Conservation (phyloP, 2,113 vertebrate genomes). For the Apaloderma vittatum region DNA sequence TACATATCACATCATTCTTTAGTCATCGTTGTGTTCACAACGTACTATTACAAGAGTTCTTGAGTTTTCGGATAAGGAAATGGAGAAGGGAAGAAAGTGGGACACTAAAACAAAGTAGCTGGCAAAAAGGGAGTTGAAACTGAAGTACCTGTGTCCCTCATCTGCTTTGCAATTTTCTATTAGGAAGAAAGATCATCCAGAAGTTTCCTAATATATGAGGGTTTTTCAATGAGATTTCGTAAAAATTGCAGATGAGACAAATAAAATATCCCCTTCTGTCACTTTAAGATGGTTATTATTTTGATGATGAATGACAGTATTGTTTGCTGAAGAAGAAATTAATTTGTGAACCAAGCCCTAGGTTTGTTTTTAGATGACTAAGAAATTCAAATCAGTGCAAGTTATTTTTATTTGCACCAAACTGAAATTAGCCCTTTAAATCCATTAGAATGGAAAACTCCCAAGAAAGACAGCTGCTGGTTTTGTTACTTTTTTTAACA, state of each 20-base stretch:
- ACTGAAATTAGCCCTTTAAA: not conserved
- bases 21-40: not conserved
- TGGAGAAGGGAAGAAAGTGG: not conserved
- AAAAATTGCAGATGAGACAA: not conserved
- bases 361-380: not conserved
- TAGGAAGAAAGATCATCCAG: not conserved
- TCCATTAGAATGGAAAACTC: not conserved
- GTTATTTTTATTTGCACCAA: not conserved
- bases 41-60: not conserved
- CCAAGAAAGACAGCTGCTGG: not conserved
- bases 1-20: not conserved
- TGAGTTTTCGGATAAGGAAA: not conserved
- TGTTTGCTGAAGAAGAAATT: not conserved
- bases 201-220: not conserved
- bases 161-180: not conserved
- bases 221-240: not conserved
- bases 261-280: not conserved
- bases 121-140: not conserved
- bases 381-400: not conserved
- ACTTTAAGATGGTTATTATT: not conserved
- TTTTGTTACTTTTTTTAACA: not conserved
- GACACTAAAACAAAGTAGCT: not conserved
- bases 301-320: not conserved
- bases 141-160: not conserved
- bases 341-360: not conserved